Evolutionary conservation across 2,888 invertebrate genomes (phyloP).

Genomic region (Plemyria rubiginata): DNA sequence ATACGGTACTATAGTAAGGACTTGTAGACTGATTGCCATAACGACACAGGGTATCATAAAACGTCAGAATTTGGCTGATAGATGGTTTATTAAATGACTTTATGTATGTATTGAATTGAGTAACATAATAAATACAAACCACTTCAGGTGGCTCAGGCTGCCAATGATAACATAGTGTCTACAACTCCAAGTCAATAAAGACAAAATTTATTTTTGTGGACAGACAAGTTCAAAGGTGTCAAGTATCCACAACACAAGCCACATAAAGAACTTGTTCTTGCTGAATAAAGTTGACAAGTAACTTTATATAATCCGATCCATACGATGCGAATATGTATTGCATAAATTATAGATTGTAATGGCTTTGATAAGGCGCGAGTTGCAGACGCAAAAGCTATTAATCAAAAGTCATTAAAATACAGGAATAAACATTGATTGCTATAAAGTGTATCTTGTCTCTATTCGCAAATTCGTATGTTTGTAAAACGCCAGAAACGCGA

Average conservation of each 20-base stretch:
- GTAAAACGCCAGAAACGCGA: slow-evolving; percentile 16
- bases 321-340: not conserved
- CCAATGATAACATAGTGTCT: slow-evolving; percentile 23
- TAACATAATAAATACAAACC: not conserved
- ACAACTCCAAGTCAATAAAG: slow-evolving; percentile 40
- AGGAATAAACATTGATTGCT: slow-evolving; percentile 23
- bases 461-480: slow-evolving; percentile 17
- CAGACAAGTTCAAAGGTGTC: slow-evolving; percentile 36
- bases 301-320: not conserved
- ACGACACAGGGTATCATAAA: not conserved
- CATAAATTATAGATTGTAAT: slow-evolving; percentile 14
- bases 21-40: not conserved
- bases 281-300: slow-evolving; percentile 2
- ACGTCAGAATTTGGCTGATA: not conserved
- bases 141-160: slow-evolving; percentile 2
- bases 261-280: slow-evolving; percentile 3
- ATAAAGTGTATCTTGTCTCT: slow-evolving; percentile 18
- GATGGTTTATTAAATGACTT: not conserved
- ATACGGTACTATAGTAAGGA: not conserved
- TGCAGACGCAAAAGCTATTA: slow-evolving; percentile 27
- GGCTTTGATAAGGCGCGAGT: slow-evolving; percentile 22
- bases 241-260: not conserved
- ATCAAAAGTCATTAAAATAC: slow-evolving; percentile 31
- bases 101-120: not conserved
- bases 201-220: slow-evolving; percentile 30